A percentile compares a stretch with the other conserved stretches of the same genome.
Conservation (phyloP, 2,797 vertebrate genomes). For the Hybognathus amarus region DNA sequence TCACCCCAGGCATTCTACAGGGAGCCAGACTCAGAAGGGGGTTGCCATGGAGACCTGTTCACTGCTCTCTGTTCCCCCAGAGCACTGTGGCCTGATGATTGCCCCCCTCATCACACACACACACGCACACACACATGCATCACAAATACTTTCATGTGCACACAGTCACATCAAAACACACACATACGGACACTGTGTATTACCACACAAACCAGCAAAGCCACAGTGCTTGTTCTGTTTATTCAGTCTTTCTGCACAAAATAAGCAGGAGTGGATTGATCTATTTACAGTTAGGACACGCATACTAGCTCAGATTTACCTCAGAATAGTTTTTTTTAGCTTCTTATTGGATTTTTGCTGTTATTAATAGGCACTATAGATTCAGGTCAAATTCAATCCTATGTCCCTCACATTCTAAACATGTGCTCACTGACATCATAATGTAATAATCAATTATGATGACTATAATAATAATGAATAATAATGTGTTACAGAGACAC, state of each 20-base stretch:
- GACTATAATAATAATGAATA: not conserved
- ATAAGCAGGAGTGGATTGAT: not conserved
- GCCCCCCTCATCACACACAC: conserved; percentile 52
- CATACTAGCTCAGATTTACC: not conserved
- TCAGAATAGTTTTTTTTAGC: not conserved
- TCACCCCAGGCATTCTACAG: conserved; percentile 67
- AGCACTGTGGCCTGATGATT: conserved; percentile 50
- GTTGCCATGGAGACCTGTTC: conserved; percentile 80
- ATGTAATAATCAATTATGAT: not conserved
- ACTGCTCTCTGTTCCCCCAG: conserved; percentile 68
- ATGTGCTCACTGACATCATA: not conserved
- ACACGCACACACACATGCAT: conserved; percentile 3
- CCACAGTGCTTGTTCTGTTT: not conserved
- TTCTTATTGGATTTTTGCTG: not conserved
- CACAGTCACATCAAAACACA: conserved; percentile 11
- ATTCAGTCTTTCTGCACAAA: not conserved
- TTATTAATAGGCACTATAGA: not conserved
- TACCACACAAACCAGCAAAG: conserved; percentile 3
- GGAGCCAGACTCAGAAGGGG: conserved; percentile 68
- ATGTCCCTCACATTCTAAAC: not conserved
- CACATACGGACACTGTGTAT: not conserved
- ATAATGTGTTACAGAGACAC: not conserved
- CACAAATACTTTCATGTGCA: conserved; percentile 15
- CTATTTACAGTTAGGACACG: not conserved
- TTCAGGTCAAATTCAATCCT: not conserved